Evolutionary conservation across 23 tunicate species (phyloP).

Genomic region (Ciona savignyi): DNA sequence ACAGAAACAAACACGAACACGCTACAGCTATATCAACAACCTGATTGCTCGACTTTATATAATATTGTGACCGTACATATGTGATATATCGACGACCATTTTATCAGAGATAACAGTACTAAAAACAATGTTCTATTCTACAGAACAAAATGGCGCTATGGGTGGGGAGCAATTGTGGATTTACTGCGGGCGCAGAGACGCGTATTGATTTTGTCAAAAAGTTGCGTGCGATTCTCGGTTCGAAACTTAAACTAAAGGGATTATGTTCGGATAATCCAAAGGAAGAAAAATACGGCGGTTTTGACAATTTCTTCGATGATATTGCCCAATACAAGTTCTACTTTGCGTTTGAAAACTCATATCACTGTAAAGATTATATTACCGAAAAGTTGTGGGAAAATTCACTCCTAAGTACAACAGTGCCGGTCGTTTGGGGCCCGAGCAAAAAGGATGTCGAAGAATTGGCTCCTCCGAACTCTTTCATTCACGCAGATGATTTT

Average conservation of each 20-base stretch:
- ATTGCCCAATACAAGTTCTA: slow-evolving; percentile 34
- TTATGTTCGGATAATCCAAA: slow-evolving; percentile 19
- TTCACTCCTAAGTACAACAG: slow-evolving; percentile 11
- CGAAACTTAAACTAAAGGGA: slow-evolving; percentile 19
- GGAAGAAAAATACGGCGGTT: not conserved
- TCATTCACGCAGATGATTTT: slow-evolving; percentile 35
- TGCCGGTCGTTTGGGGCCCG: slow-evolving; percentile 59
- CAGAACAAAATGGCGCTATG: not conserved
- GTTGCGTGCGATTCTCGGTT: slow-evolving; percentile 9
- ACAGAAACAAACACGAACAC: no score
- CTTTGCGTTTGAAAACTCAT: slow-evolving; percentile 54
- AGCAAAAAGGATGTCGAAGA: slow-evolving; percentile 30
- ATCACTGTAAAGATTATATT: slow-evolving; percentile 54
- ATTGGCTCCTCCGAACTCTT: slow-evolving; percentile 16
- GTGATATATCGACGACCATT: no score
- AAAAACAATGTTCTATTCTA: no score
- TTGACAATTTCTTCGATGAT: slow-evolving; percentile 8
- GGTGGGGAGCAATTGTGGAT: not conserved
- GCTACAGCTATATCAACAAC: no score
- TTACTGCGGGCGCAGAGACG: not conserved
- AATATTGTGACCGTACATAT: no score
- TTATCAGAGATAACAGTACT: no score
- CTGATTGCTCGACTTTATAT: no score
- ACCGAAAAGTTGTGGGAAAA: slow-evolving; percentile 55
- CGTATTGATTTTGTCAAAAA: slow-evolving; percentile 14